These are phyloP conservation scores for Archocentrus centrarchus DNA, from an alignment of 2,113 vertebrate genomes.

Conservation along the genomic window DNA sequence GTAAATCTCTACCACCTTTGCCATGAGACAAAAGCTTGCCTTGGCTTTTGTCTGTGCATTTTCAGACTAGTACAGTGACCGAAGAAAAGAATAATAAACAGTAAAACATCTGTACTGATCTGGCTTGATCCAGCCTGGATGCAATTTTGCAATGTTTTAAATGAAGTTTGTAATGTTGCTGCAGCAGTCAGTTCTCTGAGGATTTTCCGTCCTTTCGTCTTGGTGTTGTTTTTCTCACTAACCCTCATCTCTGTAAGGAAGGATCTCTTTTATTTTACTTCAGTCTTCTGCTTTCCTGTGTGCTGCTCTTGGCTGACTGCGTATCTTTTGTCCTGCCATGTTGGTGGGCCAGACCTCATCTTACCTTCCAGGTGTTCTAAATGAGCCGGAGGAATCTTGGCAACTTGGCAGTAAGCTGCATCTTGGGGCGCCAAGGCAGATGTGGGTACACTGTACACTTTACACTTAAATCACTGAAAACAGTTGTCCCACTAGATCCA, in stretches of 20 bases:
- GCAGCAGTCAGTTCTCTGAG: neutral
- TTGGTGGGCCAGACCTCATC: slow-evolving; percentile 40
- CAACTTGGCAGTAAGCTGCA: slow-evolving; percentile 33
- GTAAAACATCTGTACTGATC: neutral
- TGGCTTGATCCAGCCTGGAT: neutral
- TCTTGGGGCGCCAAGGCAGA: slow-evolving; percentile 24
- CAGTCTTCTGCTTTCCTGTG: slow-evolving; percentile 8
- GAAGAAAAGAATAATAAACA: neutral
- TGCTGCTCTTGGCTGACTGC: slow-evolving; percentile 24
- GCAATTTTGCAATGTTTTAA: neutral
- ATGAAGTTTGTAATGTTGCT: slow-evolving; percentile 6
- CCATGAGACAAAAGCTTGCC: no score
- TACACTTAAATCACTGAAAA: slow-evolving; percentile 33
- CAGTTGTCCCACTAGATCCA: slow-evolving; percentile 7
- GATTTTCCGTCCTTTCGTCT: slow-evolving; percentile 18
- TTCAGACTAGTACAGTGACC: neutral
- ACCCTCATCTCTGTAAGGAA: slow-evolving; percentile 32
- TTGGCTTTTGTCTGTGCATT: neutral
- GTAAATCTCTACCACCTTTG: no score
- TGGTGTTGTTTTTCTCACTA: slow-evolving; percentile 39
- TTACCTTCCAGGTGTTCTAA: slow-evolving; percentile 72
- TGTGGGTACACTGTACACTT: slow-evolving; percentile 47
- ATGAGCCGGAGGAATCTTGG: slow-evolving; percentile 42
- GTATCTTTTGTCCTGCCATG: slow-evolving; percentile 35
- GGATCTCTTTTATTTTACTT: neutral